These are phyloP conservation scores for Diarsia dahlii DNA, from an alignment of 2,888 invertebrate species.

Conservation along the genomic window DNA sequence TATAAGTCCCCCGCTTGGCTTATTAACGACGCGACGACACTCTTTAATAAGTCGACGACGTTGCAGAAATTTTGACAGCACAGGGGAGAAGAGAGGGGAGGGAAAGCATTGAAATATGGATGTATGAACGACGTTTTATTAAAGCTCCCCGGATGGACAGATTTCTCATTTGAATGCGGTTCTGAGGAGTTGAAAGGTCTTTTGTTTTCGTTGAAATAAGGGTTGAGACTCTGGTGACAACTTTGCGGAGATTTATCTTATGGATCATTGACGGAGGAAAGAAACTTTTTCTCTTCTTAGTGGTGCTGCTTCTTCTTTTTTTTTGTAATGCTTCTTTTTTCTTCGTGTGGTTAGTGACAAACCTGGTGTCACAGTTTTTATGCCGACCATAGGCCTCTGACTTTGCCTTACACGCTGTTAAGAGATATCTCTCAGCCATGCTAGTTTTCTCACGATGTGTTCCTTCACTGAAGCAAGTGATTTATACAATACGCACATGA, in stretches of 20 bases:
- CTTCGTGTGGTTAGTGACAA: too few species aligned
- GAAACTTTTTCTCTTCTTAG: not conserved
- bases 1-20: constrained; percentile 61
- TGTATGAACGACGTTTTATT: constrained; percentile 62
- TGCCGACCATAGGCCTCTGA: too few species aligned
- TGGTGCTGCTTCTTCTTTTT: too few species aligned
- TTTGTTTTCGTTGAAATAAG: constrained; percentile 16
- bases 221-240: not conserved
- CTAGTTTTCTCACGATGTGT: too few species aligned
- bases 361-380: too few species aligned
- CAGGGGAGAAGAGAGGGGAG: not conserved
- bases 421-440: too few species aligned
- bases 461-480: too few species aligned
- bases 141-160: constrained; percentile 48
- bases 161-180: constrained; percentile 46
- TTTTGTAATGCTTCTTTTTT: too few species aligned
- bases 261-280: not conserved
- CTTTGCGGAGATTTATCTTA: not conserved
- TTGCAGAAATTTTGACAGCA: constrained; percentile 67
- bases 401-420: too few species aligned
- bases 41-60: constrained; percentile 68
- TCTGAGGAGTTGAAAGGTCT: constrained; percentile 21
- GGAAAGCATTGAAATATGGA: constrained; percentile 60
- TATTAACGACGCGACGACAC: constrained; percentile 65
- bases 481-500: too few species aligned